Evolutionary conservation across 2,888 invertebrate species (phyloP).

Genomic region (Diploptera punctata): DNA sequence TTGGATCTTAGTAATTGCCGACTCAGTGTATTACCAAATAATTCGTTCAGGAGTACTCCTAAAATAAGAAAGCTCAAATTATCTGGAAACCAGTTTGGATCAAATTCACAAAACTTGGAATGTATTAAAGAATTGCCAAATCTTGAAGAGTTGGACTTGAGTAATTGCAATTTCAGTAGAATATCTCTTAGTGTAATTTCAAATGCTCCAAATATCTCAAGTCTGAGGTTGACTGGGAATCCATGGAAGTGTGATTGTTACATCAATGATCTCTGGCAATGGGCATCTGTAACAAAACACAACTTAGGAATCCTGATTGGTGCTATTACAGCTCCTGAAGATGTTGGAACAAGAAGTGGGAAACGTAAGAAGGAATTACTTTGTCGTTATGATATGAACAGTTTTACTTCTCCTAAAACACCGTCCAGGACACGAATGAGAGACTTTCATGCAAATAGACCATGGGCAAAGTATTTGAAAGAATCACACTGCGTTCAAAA

Average conservation of each 20-base stretch:
- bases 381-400: slow-evolving; percentile 65
- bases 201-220: slow-evolving; percentile 63
- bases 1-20: slow-evolving; percentile 72
- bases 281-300: slow-evolving; percentile 70
- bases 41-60: slow-evolving; percentile 66
- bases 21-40: slow-evolving; percentile 63
- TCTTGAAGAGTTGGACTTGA: slow-evolving; percentile 33
- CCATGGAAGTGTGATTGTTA: slow-evolving; percentile 74
- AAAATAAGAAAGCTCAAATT: slow-evolving; percentile 70
- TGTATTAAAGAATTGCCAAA: slow-evolving; percentile 21
- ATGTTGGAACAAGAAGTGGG: slow-evolving; percentile 65
- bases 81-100: slow-evolving; percentile 65
- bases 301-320: slow-evolving; percentile 70
- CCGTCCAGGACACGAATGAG: slow-evolving; percentile 55
- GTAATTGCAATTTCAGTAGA: slow-evolving; percentile 50
- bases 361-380: slow-evolving; percentile 69
- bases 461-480: slow-evolving; percentile 75
- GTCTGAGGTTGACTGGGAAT: slow-evolving; percentile 70
- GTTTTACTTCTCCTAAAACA: slow-evolving; percentile 53
- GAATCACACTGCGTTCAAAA: slow-evolving; percentile 68
- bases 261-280: slow-evolving; percentile 74
- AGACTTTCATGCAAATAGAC: slow-evolving; percentile 62
- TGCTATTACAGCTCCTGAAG: slow-evolving; percentile 66
- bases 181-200: slow-evolving; percentile 63
- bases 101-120: slow-evolving; percentile 56